Evolutionary conservation across 2,797 vertebrate species (phyloP), one percentile per base, ranked within the genome.

Genomic region (Gallinago solitaria): DNA sequence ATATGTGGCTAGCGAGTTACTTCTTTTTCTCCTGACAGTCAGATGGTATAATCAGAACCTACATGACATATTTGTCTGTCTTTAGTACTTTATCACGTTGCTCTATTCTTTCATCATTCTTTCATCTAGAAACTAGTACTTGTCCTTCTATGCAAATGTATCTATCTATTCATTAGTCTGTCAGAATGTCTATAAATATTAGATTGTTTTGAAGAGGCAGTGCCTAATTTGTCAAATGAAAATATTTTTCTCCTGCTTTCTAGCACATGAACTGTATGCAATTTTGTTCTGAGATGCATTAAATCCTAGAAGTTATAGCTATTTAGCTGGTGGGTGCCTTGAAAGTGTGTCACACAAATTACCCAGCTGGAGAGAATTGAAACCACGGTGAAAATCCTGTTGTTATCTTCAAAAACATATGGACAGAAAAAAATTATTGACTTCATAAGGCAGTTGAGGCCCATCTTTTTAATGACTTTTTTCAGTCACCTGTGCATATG

Each of bases 161-260:
- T 43, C 78, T 82, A 48, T 86, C 74, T 95, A 74, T 87, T 97
- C 87, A 95, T 96, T 97, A 95, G 37, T 81, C 95, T 97, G 85
- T 96, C 96, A 94, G 82, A 96, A 96, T 86, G 35, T 79, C 88
- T 96, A 89, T 95, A 97, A 96, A 97, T 79, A 95, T 68, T 89
- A 89, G 69, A 91, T 85, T 97, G 67, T 91, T 97, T 97, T 94
- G 83, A 95, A 63, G 57, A 96, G 37, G 27, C 81, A 95, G 64
- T 71, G 48, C 32, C 41, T 96, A 86, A 95, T 96, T 94, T 90
- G 65, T 89, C 63, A 84, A 71, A 94, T 64, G 60, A 93, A 97
- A 96, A 91, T 74, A 83, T 73, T 87, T 91, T 96, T 77, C 41
- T 76, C 37, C 33, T 61, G 48, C 11, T 90, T 96, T 83, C 78